Conservation (phyloP, 2,113 vertebrate species). For the Bubo scandiacus region DNA sequence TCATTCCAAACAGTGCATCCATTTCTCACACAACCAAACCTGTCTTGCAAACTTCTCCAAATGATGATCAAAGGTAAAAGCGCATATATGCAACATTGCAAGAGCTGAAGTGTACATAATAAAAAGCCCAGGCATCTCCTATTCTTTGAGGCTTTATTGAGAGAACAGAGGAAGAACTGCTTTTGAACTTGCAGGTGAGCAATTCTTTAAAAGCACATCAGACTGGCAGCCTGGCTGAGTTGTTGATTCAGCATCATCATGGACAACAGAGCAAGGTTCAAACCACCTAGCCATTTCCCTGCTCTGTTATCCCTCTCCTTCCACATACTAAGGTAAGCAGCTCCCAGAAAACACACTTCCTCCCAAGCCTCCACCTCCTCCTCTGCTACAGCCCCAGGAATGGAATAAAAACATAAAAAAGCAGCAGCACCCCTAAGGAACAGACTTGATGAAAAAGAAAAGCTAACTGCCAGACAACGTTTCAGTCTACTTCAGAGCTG, state of each 20-base stretch:
- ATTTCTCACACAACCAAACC: constrained; percentile 28
- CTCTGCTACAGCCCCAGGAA: constrained; percentile 3
- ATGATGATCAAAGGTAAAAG: constrained; percentile 29
- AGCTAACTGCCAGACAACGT: constrained; percentile 54
- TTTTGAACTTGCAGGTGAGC: constrained; percentile 17
- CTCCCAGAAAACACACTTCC: not conserved
- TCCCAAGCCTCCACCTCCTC: not conserved
- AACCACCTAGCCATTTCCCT: not conserved
- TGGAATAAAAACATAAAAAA: constrained; percentile 29
- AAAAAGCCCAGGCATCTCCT: not conserved
- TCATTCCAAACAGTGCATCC: not conserved
- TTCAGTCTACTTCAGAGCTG: constrained; percentile 30
- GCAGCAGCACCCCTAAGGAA: constrained; percentile 28
- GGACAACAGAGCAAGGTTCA: not conserved
- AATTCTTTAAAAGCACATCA: not conserved
- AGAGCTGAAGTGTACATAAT: not conserved
- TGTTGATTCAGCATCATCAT: not conserved
- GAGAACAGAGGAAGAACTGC: not conserved
- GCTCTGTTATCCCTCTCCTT: not conserved
- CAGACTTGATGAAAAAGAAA: constrained; percentile 58
- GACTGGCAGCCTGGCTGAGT: not conserved
- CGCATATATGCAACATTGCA: not conserved
- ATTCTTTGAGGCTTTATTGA: constrained; percentile 18
- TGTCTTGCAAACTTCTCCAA: constrained; percentile 34
- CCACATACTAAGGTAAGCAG: not conserved